These are phyloP conservation scores for Hippocampus barbouri DNA, from an alignment of 2,113 vertebrate species.

Conservation along the genomic window DNA sequence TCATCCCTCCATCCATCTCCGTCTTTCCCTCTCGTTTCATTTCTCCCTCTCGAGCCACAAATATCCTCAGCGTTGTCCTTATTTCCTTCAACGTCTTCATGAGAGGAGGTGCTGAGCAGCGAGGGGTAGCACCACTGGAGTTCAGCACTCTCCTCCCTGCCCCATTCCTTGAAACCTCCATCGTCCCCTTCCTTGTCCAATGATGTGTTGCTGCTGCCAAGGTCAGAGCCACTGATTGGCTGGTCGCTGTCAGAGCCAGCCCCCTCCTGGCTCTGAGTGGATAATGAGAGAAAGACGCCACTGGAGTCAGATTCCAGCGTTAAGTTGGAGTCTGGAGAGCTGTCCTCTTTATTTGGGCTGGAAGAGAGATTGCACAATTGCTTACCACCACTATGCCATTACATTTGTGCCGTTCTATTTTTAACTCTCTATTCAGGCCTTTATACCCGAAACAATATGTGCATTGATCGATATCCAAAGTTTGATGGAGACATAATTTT, in stretches of 20 bases:
- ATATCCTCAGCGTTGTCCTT: slow-evolving; percentile 4
- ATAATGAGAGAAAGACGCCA: slow-evolving; percentile 70
- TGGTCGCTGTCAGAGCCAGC: slow-evolving; percentile 63
- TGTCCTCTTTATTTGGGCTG: slow-evolving; percentile 64
- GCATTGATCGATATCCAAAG: too few relatives aligned
- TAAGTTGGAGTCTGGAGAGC: slow-evolving; percentile 73
- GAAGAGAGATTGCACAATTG: slow-evolving; percentile 28
- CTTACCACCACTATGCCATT: slow-evolving; percentile 3
- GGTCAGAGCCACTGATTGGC: slow-evolving; percentile 62
- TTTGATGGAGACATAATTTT: too few relatives aligned
- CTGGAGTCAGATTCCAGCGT: slow-evolving; percentile 72
- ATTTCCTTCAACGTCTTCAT: slow-evolving; percentile 26
- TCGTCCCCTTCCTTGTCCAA: slow-evolving; percentile 64
- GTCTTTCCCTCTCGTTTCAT: slow-evolving; percentile 9
- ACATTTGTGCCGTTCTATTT: slow-evolving; percentile 15
- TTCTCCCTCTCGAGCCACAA: not conserved
- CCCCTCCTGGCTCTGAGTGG: slow-evolving; percentile 71
- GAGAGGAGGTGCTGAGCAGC: slow-evolving; percentile 42
- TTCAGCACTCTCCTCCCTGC: slow-evolving; percentile 62
- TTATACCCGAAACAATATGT: too few relatives aligned
- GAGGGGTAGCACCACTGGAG: slow-evolving; percentile 70
- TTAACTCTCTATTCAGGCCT: not conserved
- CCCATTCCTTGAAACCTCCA: slow-evolving; percentile 55
- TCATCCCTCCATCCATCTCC: slow-evolving; percentile 7
- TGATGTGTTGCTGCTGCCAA: slow-evolving; percentile 66